These are phyloP conservation scores for Arrhopalites spinosus DNA, from an alignment of 2,888 invertebrate species.

Conservation along the genomic window DNA sequence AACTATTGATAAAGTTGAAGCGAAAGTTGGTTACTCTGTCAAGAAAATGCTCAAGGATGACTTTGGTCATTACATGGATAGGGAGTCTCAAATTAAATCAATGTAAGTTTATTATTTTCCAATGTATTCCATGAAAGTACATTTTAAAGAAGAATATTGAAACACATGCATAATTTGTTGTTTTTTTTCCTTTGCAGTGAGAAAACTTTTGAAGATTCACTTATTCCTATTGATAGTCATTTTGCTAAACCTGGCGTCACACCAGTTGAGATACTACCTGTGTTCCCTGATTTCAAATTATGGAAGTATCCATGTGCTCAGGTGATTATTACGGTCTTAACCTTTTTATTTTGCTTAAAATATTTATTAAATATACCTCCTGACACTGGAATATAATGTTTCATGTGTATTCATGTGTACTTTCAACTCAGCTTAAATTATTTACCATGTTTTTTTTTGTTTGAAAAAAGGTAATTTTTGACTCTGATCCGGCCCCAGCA, in stretches of 20 bases:
- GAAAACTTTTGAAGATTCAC: constrained; percentile 92
- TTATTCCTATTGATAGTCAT: constrained; percentile 82
- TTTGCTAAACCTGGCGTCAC: constrained; percentile 95
- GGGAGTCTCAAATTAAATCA: constrained; percentile 75
- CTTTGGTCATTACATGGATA: constrained; percentile 53
- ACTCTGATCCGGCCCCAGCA: constrained; percentile 93
- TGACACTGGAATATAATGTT: background rate
- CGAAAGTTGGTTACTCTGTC: constrained; percentile 97
- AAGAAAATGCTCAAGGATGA: constrained; percentile 78
- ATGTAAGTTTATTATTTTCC: no score
- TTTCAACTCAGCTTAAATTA: background rate
- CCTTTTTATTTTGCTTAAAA: no score
- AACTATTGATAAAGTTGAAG: constrained; percentile 94
- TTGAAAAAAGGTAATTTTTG: constrained; percentile 88
- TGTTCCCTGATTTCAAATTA: constrained; percentile 92
- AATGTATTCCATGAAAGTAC: no score
- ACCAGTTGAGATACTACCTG: constrained; percentile 83
- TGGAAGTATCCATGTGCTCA: constrained; percentile 98
- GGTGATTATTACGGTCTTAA: constrained; percentile 35
- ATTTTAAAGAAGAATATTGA: no score
- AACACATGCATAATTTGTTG: no score
- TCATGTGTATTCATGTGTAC: background rate
- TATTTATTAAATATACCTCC: no score
- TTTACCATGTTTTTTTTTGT: constrained; percentile 34
- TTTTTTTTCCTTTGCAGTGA: constrained; percentile 68